phyloP scores from a whole-genome alignment of 2,888 invertebrate species.

The Meiosimyza decipiens region DNA sequence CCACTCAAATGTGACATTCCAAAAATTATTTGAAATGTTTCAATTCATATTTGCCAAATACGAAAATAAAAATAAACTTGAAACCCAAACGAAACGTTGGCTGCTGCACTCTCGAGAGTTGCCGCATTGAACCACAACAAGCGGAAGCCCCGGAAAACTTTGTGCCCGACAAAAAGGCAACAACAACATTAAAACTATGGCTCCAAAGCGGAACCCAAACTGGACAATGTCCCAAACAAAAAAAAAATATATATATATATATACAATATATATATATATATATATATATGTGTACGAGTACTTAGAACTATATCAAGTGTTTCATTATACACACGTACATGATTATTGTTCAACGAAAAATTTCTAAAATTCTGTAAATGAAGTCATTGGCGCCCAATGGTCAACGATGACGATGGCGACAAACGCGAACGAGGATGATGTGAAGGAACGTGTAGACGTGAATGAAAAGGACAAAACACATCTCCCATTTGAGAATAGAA shows the following conservation, averaged over 20 bases:
- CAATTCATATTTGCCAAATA: slow-evolving; percentile 36
- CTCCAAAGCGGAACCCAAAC: slow-evolving; percentile 16
- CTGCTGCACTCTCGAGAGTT: slow-evolving; percentile 22
- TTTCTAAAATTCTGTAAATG: slow-evolving; percentile 6
- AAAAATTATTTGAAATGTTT: slow-evolving; percentile 41
- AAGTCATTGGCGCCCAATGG: slow-evolving; percentile 22
- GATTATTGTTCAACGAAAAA: slow-evolving; percentile 24
- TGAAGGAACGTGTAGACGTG: background rate
- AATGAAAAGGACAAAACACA: slow-evolving; percentile 10
- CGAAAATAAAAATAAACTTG: slow-evolving; percentile 13
- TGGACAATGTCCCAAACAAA: slow-evolving; percentile 13
- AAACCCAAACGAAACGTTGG: slow-evolving; percentile 22
- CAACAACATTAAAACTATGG: background rate
- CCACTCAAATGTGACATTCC: slow-evolving; percentile 46
- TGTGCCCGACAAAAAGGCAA: slow-evolving; percentile 26
- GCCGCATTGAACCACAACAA: slow-evolving; percentile 49
- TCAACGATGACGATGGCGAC: background rate
- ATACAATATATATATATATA: no score
- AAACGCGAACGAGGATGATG: background rate
- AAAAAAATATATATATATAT: background rate
- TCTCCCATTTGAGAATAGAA: slow-evolving; percentile 48
- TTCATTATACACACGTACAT: slow-evolving; percentile 23
- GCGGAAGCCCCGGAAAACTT: slow-evolving; percentile 42
- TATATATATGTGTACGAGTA: no score
- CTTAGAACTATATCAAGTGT: slow-evolving; percentile 18